Base-by-base conservation (phyloP, 1,140 invertebrate genomes). In the Drosophila malerkotliana region DNA sequence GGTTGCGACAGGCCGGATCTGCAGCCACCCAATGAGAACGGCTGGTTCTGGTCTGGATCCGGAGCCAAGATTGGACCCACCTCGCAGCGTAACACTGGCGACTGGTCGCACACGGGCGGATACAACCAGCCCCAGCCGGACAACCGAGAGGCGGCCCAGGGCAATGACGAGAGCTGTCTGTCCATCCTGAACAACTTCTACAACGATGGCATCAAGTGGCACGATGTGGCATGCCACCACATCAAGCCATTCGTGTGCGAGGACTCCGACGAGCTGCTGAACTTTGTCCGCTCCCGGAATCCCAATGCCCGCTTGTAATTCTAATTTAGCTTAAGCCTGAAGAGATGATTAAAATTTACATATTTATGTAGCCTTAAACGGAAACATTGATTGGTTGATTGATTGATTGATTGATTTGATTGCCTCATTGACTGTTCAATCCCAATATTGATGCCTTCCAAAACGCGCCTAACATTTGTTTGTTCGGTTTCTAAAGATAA, bases 1-100 rank as follows among this genome's bases (percentile, higher is more conserved):
- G 97, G 97, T 24, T 98, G 97, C 91, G 96, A 97, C 92, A 93
- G 97, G 56, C 93, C 96, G 26, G 97, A 98, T 91, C 93, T 98
- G 62, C 96, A 97, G 92, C 97, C 97, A 0, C 95, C 96, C 55
- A 97, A 98, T 83, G 93, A 97, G 37, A 98, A 98, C 92, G 97
- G 97, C 66, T 98, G 97, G 97, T 98, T 98, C 94, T 98, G 97
- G 97, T 97, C 96, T 14, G 97, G 97, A 62, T 97, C 96, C 1
- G 96, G 96, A 7, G 96, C 95, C 47, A 97, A 97, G 92, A 97
- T 98, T 74, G 96, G 97, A 45, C 95, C 97, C 37, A 97, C 96
- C 18, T 97, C 95, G 26, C 96, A 97, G 91, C 94, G 96, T 58
- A 97, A 97, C 91, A 95, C 96, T 37, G 97, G 97, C 10, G 97